Evolutionary conservation across 2,888 invertebrate species (phyloP).

Genomic region (Salticus scenicus): DNA sequence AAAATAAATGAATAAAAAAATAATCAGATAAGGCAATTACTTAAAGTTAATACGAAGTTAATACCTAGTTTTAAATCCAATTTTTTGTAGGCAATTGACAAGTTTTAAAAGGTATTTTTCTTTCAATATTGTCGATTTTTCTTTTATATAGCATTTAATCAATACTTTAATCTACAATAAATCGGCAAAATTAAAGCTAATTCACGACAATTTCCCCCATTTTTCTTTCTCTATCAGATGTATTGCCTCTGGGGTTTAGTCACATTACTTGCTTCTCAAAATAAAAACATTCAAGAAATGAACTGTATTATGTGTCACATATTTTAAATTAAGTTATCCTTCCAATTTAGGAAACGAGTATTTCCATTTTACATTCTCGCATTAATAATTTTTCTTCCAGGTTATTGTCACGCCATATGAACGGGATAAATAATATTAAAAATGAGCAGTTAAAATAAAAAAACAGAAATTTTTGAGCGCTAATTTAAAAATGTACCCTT

Average conservation of each 20-base stretch:
- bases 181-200: neutral
- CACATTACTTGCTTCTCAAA: neutral
- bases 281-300: neutral
- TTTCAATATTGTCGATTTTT: too few species aligned
- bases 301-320: neutral
- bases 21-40: too few species aligned
- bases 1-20: too few species aligned
- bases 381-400: slow-evolving; percentile 9
- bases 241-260: neutral
- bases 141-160: too few species aligned
- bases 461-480: neutral
- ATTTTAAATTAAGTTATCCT: slow-evolving; percentile 28
- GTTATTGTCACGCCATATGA: neutral
- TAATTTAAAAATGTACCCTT: slow-evolving; percentile 19
- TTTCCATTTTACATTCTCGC: neutral
- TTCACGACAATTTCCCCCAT: neutral
- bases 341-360: slow-evolving; percentile 1
- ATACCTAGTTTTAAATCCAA: too few species aligned
- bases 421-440: slow-evolving; percentile 1
- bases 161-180: neutral
- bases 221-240: neutral
- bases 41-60: too few species aligned
- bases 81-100: too few species aligned
- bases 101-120: too few species aligned
- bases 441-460: neutral